Conservation (phyloP, 2,888 invertebrate genomes). For the Drosophila picticornis region DNA sequence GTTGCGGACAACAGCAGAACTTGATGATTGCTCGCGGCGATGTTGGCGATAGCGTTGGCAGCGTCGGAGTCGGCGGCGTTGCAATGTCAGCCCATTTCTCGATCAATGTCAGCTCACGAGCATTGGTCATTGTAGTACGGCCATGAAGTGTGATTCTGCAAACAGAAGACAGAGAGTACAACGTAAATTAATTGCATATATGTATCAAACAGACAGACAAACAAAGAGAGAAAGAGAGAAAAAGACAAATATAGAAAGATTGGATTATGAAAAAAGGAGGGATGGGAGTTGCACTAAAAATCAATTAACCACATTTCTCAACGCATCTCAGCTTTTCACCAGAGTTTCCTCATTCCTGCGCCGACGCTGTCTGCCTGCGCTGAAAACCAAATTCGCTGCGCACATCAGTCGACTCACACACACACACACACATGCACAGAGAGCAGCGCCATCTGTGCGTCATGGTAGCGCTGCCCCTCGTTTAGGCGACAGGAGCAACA, state of each 20-base stretch:
- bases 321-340: slow-evolving; percentile 79
- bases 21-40: slow-evolving; percentile 82
- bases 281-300: slow-evolving; percentile 42
- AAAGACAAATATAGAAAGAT: neutral
- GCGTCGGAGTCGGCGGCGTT: slow-evolving; percentile 70
- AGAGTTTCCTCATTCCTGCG: slow-evolving; percentile 77
- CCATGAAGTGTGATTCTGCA: slow-evolving; percentile 84
- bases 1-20: slow-evolving; percentile 82
- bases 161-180: slow-evolving; percentile 7
- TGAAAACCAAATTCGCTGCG: slow-evolving; percentile 75
- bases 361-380: slow-evolving; percentile 40
- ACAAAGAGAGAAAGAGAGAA: neutral
- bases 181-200: slow-evolving; percentile 36
- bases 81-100: slow-evolving; percentile 84
- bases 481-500: slow-evolving; percentile 46
- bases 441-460: slow-evolving; percentile 77
- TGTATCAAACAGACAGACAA: neutral
- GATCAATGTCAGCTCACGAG: slow-evolving; percentile 84
- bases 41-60: slow-evolving; percentile 79
- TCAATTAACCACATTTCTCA: slow-evolving; percentile 80
- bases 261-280: neutral
- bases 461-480: slow-evolving; percentile 46
- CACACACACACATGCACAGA: slow-evolving; percentile 1
- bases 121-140: slow-evolving; percentile 83
- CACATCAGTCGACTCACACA: slow-evolving; percentile 52